Evolutionary conservation across 2,888 invertebrate species (phyloP).

Genomic region (Teleiodes luculella): DNA sequence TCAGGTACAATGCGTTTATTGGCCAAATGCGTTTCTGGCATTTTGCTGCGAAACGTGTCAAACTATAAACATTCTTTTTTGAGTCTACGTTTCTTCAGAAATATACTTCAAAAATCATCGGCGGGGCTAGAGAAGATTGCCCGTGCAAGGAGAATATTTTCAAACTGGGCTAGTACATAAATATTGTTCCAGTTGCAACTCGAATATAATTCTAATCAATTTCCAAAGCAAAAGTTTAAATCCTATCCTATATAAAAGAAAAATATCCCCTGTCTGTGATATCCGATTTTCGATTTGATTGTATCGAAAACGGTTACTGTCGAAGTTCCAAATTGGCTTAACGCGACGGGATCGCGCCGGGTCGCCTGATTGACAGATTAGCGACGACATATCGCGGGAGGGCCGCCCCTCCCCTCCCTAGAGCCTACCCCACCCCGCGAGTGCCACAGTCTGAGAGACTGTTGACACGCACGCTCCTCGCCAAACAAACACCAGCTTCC

Average conservation of each 20-base stretch:
- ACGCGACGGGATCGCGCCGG: constrained; percentile 26
- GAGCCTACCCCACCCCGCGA: constrained; percentile 23
- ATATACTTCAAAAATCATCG: too few species aligned
- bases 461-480: constrained; percentile 74
- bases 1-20: too few species aligned
- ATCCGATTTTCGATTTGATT: constrained; percentile 4
- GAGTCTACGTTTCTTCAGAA: too few species aligned
- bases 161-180: too few species aligned
- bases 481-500: constrained; percentile 76
- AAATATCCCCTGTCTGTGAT: not conserved
- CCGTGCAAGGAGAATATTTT: too few species aligned
- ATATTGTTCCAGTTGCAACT: too few species aligned
- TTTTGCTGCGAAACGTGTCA: too few species aligned
- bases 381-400: constrained; percentile 34
- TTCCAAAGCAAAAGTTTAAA: not conserved
- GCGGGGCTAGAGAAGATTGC: too few species aligned
- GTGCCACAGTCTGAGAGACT: constrained; percentile 23
- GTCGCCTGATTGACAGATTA: constrained; percentile 51
- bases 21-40: too few species aligned
- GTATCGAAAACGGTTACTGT: constrained; percentile 1
- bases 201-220: not conserved
- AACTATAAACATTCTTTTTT: too few species aligned
- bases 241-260: not conserved
- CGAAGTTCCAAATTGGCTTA: constrained; percentile 31
- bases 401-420: constrained; percentile 33